A percentile compares a stretch with the other conserved stretches of the same genome.
Conservation (phyloP, 2,113 vertebrate species). For the Phalacrocorax pelagicus region DNA sequence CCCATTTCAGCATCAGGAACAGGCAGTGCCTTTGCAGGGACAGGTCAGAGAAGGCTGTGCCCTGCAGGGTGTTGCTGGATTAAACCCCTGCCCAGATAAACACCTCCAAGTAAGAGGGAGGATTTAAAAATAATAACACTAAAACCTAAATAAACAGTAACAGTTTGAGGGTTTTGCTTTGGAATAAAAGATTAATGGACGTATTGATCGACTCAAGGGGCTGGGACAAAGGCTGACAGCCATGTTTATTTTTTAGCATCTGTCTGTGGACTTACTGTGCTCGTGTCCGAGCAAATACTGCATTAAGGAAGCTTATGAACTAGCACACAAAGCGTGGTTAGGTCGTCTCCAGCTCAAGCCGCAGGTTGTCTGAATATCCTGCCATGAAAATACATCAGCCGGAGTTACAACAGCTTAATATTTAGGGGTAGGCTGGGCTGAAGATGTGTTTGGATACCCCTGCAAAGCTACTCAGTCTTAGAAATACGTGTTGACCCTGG, state of each 20-base stretch:
- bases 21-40: background rate
- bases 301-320: constrained; percentile 16
- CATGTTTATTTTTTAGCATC: constrained; percentile 9
- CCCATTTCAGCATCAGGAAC: background rate
- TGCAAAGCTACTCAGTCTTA: background rate
- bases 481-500: fast-evolving
- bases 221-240: constrained; percentile 49
- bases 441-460: background rate
- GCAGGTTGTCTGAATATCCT: background rate
- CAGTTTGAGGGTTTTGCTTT: background rate
- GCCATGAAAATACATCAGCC: background rate
- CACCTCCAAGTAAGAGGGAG: background rate
- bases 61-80: background rate
- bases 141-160: constrained; percentile 19
- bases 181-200: constrained; percentile 22
- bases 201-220: background rate
- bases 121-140: background rate
- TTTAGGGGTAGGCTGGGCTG: background rate
- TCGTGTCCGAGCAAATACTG: constrained; percentile 20
- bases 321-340: background rate
- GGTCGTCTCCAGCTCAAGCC: background rate
- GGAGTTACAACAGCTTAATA: background rate
- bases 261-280: constrained; percentile 4
- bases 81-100: background rate
- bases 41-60: background rate